Percentiles rank a stretch among this genome's conserved stretches.
phyloP scores from a whole-genome alignment of 2,113 vertebrate genomes.

The Sisor rabdophorus region DNA sequence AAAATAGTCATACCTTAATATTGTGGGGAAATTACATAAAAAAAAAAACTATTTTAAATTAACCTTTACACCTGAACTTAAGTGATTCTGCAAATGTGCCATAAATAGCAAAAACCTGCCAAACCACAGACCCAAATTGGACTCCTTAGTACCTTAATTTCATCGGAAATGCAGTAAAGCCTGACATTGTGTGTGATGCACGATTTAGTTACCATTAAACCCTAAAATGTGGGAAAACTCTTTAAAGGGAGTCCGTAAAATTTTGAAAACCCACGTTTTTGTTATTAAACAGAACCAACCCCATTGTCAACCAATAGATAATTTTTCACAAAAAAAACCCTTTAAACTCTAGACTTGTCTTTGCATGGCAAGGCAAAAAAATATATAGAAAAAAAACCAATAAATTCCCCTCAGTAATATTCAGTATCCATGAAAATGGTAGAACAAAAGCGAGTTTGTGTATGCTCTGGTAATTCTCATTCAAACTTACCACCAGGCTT shows the following conservation, averaged over 20 bases:
- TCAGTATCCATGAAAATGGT: constrained; percentile 45
- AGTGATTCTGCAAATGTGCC: constrained; percentile 41
- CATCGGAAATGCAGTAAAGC: constrained; percentile 15
- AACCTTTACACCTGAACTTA: constrained; percentile 10
- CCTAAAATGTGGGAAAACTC: constrained; percentile 16
- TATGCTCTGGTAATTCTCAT: constrained; percentile 54
- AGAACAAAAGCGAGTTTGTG: constrained; percentile 44
- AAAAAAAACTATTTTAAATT: not conserved
- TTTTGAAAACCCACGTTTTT: constrained; percentile 39
- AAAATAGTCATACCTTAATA: constrained; percentile 21
- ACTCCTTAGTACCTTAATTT: constrained; percentile 45
- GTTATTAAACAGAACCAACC: constrained; percentile 33
- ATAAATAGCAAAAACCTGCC: constrained; percentile 32
- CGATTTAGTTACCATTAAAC: constrained; percentile 36
- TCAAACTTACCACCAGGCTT: constrained; percentile 99
- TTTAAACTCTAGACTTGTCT: constrained; percentile 46
- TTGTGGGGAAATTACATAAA: constrained; percentile 26
- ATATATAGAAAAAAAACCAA: not conserved
- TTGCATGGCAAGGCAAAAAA: constrained; percentile 13
- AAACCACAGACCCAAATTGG: constrained; percentile 46
- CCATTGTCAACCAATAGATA: constrained; percentile 25
- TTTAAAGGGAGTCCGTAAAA: constrained; percentile 37
- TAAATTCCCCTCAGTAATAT: constrained; percentile 39
- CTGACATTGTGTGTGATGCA: constrained; percentile 6
- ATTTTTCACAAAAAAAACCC: constrained; percentile 37